Base-by-base conservation (phyloP, 2,797 vertebrate species). In the Cossypha niveicapilla region DNA sequence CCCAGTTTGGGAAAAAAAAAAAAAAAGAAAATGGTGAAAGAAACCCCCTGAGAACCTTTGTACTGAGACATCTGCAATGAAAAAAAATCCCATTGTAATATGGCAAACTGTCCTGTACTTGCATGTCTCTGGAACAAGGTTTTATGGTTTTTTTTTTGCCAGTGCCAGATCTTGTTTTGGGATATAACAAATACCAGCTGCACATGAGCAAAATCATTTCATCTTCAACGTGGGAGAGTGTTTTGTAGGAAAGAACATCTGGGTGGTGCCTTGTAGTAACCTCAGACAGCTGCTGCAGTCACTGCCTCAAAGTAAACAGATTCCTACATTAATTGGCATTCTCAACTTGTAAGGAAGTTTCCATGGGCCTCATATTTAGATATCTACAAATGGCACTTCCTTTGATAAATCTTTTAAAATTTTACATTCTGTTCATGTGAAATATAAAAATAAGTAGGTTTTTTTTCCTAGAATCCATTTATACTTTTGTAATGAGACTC, bases 361-460 rank as follows among this genome's bases (percentile, higher is more conserved):
- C 27, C 51, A 32, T 1, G 12, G 32, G 47, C 32, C 58, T 79
- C 27, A 13, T 32, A n/a, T 66, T 45, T 30, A 27, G 5, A 3
- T 42, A 17, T 9, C 53, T 10, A 56, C 19, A 71, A 88, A 73
- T 16, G 39, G 48, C 35, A 74, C 50, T 63, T 61, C 41, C 57
- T 68, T 41, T 70, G 21, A 1, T 2, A 58, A 68, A 6, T 19
- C 25, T 60, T 48, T 12, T 45, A 17, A 19, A 44, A 67, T 71
- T 24, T 72, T n/a, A 32, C 5, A 4, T 30, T 45, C 34, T 58
- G 30, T 25, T 71, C 66, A 50, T 21, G 5, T 70, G 48, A 72
- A 83, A 58, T 35, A 65, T 7, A 79, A 70, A 88, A 90, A 27
- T 6, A 72, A 56, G 16, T 5, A 24, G 0, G 0, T 1, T 58